Percentiles rank a stretch among this genome's conserved stretches.
phyloP scores from a whole-genome alignment of 1,140 invertebrate species.

The Drosophila kohkoa region DNA sequence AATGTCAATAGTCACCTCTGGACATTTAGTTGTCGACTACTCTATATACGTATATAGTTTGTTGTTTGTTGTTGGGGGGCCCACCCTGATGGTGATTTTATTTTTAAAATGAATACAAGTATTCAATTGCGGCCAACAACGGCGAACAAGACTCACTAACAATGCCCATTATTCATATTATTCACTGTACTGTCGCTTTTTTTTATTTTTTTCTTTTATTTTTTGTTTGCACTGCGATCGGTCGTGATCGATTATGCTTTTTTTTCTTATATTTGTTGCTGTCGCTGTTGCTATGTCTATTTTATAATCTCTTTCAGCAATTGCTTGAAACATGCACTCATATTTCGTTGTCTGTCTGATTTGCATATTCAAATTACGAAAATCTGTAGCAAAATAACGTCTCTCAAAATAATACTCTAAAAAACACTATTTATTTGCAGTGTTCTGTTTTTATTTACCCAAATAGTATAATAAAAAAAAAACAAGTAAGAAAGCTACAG shows the following conservation, averaged over 20 bases:
- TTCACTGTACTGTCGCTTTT: constrained; percentile 61
- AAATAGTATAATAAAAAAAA: too few relatives aligned
- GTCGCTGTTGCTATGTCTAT: constrained; percentile 2
- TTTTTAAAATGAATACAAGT: neutral
- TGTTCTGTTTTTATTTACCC: too few relatives aligned
- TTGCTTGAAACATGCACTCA: constrained; percentile 7
- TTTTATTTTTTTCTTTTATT: constrained; percentile 24
- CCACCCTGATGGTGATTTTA: constrained; percentile 27
- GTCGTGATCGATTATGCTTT: constrained; percentile 76
- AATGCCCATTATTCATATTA: constrained; percentile 67
- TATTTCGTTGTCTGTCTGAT: neutral
- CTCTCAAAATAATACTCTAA: too few relatives aligned
- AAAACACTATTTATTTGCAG: too few relatives aligned
- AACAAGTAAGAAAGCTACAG: too few relatives aligned
- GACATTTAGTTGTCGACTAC: neutral
- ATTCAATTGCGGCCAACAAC: constrained; percentile 9
- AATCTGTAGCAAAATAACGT: too few relatives aligned
- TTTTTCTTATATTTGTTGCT: constrained; percentile 20
- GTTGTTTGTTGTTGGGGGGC: neutral
- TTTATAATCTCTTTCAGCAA: constrained; percentile 8
- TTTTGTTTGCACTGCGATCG: constrained; percentile 64
- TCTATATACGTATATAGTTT: too few relatives aligned
- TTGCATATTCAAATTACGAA: constrained; percentile 14
- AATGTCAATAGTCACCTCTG: neutral
- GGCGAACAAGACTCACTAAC: constrained; percentile 30